phyloP scores from a whole-genome alignment of 2,888 invertebrate species.

The Tetanocera ferruginea region DNA sequence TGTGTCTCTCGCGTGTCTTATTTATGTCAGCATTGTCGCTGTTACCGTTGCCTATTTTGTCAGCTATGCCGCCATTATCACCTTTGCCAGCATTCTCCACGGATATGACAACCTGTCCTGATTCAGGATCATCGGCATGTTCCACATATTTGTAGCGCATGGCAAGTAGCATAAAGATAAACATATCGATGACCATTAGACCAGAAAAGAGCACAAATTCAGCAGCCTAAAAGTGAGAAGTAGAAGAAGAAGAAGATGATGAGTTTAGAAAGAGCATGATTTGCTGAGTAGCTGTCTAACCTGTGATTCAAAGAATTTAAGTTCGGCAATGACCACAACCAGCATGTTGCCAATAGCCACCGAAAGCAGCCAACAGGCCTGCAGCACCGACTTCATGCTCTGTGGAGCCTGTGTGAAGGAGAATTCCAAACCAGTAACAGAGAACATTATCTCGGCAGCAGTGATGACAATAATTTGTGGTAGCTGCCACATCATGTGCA shows the following conservation, averaged over 20 bases:
- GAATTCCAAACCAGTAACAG: conserved; percentile 95
- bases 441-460: conserved; percentile 94
- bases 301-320: conserved; percentile 63
- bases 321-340: conserved; percentile 78
- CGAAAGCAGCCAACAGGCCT: conserved; percentile 92
- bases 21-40: neutral
- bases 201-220: conserved; percentile 91
- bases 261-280: neutral
- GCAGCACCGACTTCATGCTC: conserved; percentile 94
- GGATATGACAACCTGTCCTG: conserved; percentile 32
- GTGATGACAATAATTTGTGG: conserved; percentile 96
- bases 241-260: neutral
- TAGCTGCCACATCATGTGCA: conserved; percentile 84
- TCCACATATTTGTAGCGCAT: conserved; percentile 81
- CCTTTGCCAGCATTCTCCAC: conserved; percentile 1
- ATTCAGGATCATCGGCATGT: conserved; percentile 47
- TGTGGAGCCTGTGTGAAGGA: conserved; percentile 94
- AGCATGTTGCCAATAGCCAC: conserved; percentile 94
- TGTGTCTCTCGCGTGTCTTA: conserved; percentile 24
- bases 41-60: neutral
- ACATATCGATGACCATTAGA: conserved; percentile 86
- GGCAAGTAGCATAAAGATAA: conserved; percentile 85
- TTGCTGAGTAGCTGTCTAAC: conserved; percentile 40
- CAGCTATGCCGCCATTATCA: neutral
- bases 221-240: conserved; percentile 75